These are phyloP conservation scores for Pandemis corylana DNA, from an alignment of 2,888 invertebrate species.

Conservation along the genomic window DNA sequence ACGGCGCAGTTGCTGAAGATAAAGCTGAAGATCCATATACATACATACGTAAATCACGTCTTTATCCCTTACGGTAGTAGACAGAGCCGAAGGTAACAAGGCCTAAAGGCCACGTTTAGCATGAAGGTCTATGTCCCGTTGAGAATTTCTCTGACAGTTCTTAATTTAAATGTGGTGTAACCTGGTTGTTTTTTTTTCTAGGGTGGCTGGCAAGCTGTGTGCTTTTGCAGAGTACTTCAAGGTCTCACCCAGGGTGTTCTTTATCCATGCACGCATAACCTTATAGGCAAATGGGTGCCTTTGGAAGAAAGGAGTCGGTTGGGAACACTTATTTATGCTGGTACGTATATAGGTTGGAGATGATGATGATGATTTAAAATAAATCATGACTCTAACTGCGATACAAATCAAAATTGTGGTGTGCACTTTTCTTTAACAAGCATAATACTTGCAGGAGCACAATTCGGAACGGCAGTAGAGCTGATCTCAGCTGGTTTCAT, in stretches of 20 bases:
- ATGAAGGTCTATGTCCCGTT: no score
- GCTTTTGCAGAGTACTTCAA: slow-evolving; percentile 87
- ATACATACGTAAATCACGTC: no score
- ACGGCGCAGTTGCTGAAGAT: no score
- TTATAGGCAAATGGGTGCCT: slow-evolving; percentile 87
- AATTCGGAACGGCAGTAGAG: slow-evolving; percentile 82
- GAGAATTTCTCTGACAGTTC: no score
- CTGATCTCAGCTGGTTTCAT: slow-evolving; percentile 78
- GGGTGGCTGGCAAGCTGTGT: slow-evolving; percentile 85
- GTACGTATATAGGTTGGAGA: slow-evolving; percentile 42
- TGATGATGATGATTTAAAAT: no score
- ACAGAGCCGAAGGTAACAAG: no score
- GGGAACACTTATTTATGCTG: slow-evolving; percentile 84
- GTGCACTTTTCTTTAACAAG: not conserved
- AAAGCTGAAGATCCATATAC: no score
- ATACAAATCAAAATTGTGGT: no score
- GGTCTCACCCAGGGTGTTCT: slow-evolving; percentile 88
- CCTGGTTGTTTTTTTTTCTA: slow-evolving; percentile 49
- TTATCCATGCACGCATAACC: slow-evolving; percentile 86
- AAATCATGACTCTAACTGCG: no score
- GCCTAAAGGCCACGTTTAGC: no score
- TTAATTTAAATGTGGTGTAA: no score
- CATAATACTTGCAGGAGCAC: slow-evolving; percentile 61
- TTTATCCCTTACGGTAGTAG: no score
- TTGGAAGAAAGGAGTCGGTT: slow-evolving; percentile 75